Base-by-base conservation (phyloP, 2,113 vertebrate genomes). In the Apeltes quadracus region DNA sequence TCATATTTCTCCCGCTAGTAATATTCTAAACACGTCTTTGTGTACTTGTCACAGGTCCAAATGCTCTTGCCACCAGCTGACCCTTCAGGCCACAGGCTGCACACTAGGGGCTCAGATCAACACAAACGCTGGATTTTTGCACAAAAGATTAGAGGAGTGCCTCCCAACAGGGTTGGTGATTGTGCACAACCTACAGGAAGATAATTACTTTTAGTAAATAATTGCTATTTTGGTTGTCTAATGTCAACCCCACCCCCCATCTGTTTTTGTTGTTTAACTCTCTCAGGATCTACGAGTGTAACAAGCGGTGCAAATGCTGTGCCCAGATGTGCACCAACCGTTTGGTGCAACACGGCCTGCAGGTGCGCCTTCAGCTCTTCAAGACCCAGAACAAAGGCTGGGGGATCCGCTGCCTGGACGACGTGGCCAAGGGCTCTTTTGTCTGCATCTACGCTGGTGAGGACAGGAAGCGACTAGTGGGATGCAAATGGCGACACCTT, bases 301-400 rank as follows among this genome's bases (percentile, higher is more conserved):
- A 99, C 89, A 98, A 96, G 84, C 91, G 94, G 66, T 99, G 98
- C 83, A 93, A 95, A 55, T 99, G 98, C 83, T 96, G 93, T 62
- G 1, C 64, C 9, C 93, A 95, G 88, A 96, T 97, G 96, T 99
- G 98, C 91, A 96, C 93, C 43, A 99, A 99, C 76, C 94, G 97
- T 1, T 63, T 99, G 92, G 98, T 99, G 1, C 98, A 99, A 57
- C 98, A 98, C 0, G 98, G 98, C 25, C 93, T 99, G 5, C 98
- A 99, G 71, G 97, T 99, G 51, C 90, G 97, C 0, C 96, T 99
- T n/a, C 98, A 99, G 90, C 93, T 99, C 5, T 99, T 99, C 90
- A 99, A 99, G 89, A 99, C 98, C 0, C 97, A 98, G 90, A 98
- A 99, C 93, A 99, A 99, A 75, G 98, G 98, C 23, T 99, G 98